These are phyloP conservation scores for Dysmachus trigonus DNA, from an alignment of 2,888 invertebrate genomes.

Conservation along the genomic window DNA sequence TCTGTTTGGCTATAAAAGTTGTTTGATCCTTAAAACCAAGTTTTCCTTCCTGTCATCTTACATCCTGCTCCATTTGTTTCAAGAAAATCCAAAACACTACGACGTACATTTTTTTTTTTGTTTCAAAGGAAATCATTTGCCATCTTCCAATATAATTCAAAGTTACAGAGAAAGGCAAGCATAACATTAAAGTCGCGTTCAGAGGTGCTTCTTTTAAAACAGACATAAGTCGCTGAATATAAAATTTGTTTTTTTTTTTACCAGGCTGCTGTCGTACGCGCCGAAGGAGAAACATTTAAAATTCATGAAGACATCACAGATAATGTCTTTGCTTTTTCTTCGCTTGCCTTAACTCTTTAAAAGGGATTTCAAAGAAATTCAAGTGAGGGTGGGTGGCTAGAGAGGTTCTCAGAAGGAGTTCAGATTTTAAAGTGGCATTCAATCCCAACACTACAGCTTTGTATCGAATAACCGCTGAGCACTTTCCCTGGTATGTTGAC, in stretches of 20 bases:
- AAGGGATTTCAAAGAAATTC: background rate
- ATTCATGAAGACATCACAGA: background rate
- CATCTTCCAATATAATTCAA: background rate
- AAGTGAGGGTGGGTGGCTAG: background rate
- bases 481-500: background rate
- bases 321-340: background rate
- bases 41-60: background rate
- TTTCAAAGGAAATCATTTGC: background rate
- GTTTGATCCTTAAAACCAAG: background rate
- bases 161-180: background rate
- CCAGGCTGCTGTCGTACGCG: background rate
- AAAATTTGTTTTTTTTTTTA: background rate
- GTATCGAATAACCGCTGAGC: background rate
- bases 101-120: background rate
- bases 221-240: background rate
- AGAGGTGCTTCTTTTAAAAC: background rate
- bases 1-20: background rate
- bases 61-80: background rate
- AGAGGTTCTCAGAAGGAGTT: background rate
- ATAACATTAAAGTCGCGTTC: background rate
- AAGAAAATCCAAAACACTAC: background rate
- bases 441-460: background rate
- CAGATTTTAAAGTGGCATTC: background rate
- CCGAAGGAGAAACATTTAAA: background rate
- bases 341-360: background rate